Conservation (phyloP, 2,113 vertebrate species). For the Athene cunicularia region DNA sequence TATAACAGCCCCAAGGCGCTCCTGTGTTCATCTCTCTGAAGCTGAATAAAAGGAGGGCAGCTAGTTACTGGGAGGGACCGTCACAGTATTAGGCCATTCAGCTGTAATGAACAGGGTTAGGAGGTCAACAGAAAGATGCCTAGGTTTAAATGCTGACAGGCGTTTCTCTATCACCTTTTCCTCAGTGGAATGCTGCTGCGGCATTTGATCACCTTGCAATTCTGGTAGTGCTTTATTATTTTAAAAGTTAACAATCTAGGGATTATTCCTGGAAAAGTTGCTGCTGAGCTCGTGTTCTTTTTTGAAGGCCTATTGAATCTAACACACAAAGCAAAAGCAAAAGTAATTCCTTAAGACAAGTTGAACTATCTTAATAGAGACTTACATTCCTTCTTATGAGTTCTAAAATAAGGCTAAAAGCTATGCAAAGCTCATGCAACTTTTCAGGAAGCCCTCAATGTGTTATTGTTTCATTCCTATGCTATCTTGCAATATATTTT, state of each 20-base stretch:
- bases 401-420: background rate
- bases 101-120: background rate
- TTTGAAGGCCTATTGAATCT: background rate
- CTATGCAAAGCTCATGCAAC: background rate
- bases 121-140: background rate
- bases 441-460: background rate
- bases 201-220: background rate
- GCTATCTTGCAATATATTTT: background rate
- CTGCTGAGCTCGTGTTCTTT: background rate
- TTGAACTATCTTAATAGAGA: background rate
- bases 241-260: background rate
- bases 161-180: background rate
- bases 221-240: background rate
- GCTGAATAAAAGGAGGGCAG: background rate
- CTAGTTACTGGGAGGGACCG: accelerated
- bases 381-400: background rate
- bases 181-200: background rate
- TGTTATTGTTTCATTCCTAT: background rate
- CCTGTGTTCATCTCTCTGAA: background rate
- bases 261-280: background rate
- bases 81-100: background rate
- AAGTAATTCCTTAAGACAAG: background rate
- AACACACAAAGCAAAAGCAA: background rate
- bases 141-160: background rate
- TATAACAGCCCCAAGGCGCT: background rate